A percentile compares a stretch with the other conserved stretches of the same genome.
These are phyloP conservation scores for Asobara japonica DNA, from an alignment of 1,140 invertebrate genomes.

Conservation along the genomic window DNA sequence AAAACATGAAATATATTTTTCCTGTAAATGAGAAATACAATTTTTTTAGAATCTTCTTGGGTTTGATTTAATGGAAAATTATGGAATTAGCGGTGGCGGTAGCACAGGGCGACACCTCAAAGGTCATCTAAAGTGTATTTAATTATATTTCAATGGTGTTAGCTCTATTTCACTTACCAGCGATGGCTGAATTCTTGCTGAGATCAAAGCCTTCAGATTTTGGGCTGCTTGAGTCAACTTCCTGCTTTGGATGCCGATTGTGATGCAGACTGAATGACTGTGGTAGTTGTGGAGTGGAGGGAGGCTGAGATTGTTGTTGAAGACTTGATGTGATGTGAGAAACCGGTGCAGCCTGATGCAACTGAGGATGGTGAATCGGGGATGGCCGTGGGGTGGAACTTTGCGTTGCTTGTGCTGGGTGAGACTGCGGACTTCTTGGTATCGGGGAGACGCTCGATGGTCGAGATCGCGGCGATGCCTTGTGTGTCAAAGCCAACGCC, in stretches of 20 bases:
- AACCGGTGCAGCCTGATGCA: conserved; percentile 51
- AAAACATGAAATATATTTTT: too few species aligned
- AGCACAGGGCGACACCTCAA: too few species aligned
- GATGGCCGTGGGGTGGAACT: conserved; percentile 52
- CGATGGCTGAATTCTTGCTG: conserved; percentile 68
- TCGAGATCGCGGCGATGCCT: conserved; percentile 67
- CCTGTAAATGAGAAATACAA: too few species aligned
- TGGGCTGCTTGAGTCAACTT: conserved; percentile 64
- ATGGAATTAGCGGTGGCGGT: too few species aligned
- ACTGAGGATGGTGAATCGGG: conserved; percentile 56
- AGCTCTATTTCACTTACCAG: conserved; percentile 63
- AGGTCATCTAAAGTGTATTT: background rate
- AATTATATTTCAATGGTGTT: background rate
- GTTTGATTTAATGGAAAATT: too few species aligned
- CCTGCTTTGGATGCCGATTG: conserved; percentile 63
- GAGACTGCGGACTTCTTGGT: conserved; percentile 60
- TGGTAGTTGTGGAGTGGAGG: conserved; percentile 45
- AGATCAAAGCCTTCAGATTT: conserved; percentile 74
- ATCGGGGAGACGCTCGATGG: conserved; percentile 62
- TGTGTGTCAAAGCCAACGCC: conserved; percentile 71
- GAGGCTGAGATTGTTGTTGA: conserved; percentile 29
- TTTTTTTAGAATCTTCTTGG: too few species aligned
- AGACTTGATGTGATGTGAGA: background rate
- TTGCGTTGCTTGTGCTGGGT: conserved; percentile 37
- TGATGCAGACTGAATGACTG: conserved; percentile 60